A percentile compares a stretch with the other conserved stretches of the same genome.
Evolutionary conservation across 2,113 vertebrate species (phyloP).

Genomic region (Acinonyx jubatus): DNA sequence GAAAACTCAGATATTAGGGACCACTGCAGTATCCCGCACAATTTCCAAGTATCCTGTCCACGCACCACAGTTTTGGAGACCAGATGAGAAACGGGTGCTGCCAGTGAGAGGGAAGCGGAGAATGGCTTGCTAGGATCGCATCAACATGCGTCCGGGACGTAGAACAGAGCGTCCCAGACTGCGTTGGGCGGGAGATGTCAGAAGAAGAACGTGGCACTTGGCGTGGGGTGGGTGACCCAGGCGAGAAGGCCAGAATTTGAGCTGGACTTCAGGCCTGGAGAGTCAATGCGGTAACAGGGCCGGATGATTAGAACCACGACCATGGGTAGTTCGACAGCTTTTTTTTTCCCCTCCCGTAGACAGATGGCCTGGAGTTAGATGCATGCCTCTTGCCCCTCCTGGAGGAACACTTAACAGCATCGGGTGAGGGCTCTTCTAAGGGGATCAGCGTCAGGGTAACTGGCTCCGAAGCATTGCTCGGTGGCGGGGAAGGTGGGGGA

Average conservation of each 20-base stretch:
- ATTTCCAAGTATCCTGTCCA: not conserved
- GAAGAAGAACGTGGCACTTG: too few species aligned
- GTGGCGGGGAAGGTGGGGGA: accelerated
- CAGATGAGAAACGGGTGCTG: not conserved
- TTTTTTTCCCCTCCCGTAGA: not conserved
- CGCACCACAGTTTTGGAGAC: not conserved
- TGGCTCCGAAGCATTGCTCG: not conserved
- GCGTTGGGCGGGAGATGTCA: not conserved
- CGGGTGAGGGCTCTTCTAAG: not conserved
- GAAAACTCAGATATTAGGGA: not conserved
- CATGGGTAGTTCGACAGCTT: not conserved
- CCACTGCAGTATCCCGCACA: not conserved
- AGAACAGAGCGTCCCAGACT: not conserved
- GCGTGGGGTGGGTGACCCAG: not conserved
- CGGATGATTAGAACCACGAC: not conserved
- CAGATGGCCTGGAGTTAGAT: not conserved
- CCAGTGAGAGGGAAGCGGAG: not conserved
- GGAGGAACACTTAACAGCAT: not conserved
- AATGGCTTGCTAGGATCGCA: not conserved
- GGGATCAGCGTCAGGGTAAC: not conserved
- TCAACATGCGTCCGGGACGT: too few species aligned
- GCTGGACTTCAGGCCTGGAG: not conserved
- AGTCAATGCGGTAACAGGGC: not conserved
- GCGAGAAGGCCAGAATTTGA: not conserved
- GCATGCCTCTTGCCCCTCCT: not conserved